Evolutionary conservation across 2,888 invertebrate genomes (phyloP).

Genomic region (Orchestes rusci): DNA sequence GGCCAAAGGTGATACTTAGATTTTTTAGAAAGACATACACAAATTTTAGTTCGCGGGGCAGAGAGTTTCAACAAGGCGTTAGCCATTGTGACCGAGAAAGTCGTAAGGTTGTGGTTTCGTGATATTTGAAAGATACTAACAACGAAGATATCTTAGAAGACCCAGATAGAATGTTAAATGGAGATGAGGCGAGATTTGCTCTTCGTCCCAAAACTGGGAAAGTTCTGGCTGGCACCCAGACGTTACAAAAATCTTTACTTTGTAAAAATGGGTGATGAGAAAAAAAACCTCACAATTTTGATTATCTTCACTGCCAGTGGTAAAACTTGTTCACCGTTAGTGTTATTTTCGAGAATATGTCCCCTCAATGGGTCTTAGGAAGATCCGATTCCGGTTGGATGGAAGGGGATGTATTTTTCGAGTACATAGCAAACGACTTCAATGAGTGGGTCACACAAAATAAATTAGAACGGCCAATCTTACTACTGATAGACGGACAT

Average conservation of each 20-base stretch:
- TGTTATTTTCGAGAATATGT: conserved; percentile 15
- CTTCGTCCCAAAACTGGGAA: conserved; percentile 30
- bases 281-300: conserved; percentile 33
- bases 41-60: conserved; percentile 5
- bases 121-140: conserved; percentile 28
- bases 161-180: conserved; percentile 32
- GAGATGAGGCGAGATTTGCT: conserved; percentile 36
- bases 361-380: not conserved
- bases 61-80: conserved; percentile 11
- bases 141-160: conserved; percentile 29
- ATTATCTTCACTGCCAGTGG: conserved; percentile 24
- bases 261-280: conserved; percentile 30
- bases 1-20: conserved; percentile 4
- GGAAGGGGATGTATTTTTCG: conserved; percentile 12
- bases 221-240: conserved; percentile 20
- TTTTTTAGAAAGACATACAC: conserved; percentile 6
- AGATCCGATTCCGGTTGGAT: not conserved
- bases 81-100: conserved; percentile 31
- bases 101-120: conserved; percentile 33
- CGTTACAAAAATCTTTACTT: conserved; percentile 30
- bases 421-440: conserved; percentile 21
- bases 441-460: conserved; percentile 13
- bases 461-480: not conserved
- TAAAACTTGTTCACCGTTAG: conserved; percentile 21
- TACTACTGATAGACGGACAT: not conserved